Conservation (phyloP, 2,888 invertebrate genomes). For the Archaeoteleia sp. region DNA sequence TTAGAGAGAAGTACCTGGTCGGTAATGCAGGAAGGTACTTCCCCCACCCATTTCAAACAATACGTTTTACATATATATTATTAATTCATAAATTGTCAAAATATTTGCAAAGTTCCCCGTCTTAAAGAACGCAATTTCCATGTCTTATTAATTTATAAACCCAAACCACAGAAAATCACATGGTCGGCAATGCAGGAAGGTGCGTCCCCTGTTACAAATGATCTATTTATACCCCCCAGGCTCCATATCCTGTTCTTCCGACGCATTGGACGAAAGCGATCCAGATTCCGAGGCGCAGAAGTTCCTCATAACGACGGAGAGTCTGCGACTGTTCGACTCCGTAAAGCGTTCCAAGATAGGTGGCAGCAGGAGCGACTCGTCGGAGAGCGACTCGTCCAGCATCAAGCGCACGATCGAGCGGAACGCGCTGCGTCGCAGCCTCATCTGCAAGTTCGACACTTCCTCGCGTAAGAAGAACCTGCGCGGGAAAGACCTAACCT, state of each 20-base stretch:
- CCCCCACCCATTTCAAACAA: too few relatives aligned
- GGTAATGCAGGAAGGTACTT: too few relatives aligned
- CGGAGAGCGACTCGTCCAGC: slow-evolving; percentile 71
- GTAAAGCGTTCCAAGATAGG: slow-evolving; percentile 78
- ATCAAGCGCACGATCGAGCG: slow-evolving; percentile 87
- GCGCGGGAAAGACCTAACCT: slow-evolving; percentile 82
- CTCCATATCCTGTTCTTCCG: slow-evolving; percentile 39
- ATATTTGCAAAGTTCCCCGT: too few relatives aligned
- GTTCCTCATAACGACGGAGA: slow-evolving; percentile 84
- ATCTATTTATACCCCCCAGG: slow-evolving; percentile 12
- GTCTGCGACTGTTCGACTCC: slow-evolving; percentile 82
- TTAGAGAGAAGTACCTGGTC: too few relatives aligned
- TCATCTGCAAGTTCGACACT: slow-evolving; percentile 81
- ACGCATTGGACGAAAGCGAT: slow-evolving; percentile 68
- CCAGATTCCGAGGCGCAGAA: slow-evolving; percentile 73
- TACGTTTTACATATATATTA: too few relatives aligned
- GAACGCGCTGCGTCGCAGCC: slow-evolving; percentile 86
- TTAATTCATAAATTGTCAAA: too few relatives aligned
- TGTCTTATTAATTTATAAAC: too few relatives aligned
- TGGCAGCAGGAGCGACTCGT: slow-evolving; percentile 70
- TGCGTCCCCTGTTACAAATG: neutral
- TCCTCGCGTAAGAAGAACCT: slow-evolving; percentile 77
- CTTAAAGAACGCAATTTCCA: too few relatives aligned
- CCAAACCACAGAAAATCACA: neutral
- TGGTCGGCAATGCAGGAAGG: too few relatives aligned